Base-by-base conservation (phyloP, 2,113 vertebrate genomes). In the Pampusana beccarii region DNA sequence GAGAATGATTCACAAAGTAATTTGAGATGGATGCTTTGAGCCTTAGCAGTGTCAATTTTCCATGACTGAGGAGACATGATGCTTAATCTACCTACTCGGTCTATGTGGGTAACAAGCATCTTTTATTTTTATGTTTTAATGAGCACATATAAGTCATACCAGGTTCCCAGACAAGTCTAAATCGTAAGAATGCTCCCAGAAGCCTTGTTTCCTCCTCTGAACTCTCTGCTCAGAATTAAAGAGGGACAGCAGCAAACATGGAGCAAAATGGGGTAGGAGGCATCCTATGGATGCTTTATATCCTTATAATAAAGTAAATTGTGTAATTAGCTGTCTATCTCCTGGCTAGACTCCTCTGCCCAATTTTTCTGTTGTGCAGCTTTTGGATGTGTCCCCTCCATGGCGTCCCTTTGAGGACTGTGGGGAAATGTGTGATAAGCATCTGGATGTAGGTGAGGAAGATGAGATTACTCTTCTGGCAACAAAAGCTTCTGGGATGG, bases 361-460 rank as follows among this genome's bases (percentile, higher is more conserved):
- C 13, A 3, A 0, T 10, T 23, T n/a, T 84, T 2, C 57, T 9
- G 3, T 11, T 34, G 11, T 14, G 20, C 15, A 11, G 19, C 75
- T 36, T 48, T 24, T 8, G 51, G 48, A 13, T 10, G 15, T 9
- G 20, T 46, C 31, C 25, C 20, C 4, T 24, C 19, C 2, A 2
- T 6, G 21, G 26, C 21, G 11, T 25, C 38, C 42, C 34, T 44
- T 23, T 10, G 31, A 46, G 42, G 50, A 61, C 14, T 8, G 2
- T 3, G 3, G 64, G 46, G 53, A 17, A 17, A 9, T 18, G 0
- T 4, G 1, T 15, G 1, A 5, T 0, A 13, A 24, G 5, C 4
- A 4, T 10, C 50, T 33, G 58, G 57, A 8, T 21, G 50, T 4
- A 19, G 48, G 10, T 2, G 24, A 40, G 81, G 40, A 24, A 36